Conservation (phyloP, 2,113 vertebrate species). For the Conger conger region DNA sequence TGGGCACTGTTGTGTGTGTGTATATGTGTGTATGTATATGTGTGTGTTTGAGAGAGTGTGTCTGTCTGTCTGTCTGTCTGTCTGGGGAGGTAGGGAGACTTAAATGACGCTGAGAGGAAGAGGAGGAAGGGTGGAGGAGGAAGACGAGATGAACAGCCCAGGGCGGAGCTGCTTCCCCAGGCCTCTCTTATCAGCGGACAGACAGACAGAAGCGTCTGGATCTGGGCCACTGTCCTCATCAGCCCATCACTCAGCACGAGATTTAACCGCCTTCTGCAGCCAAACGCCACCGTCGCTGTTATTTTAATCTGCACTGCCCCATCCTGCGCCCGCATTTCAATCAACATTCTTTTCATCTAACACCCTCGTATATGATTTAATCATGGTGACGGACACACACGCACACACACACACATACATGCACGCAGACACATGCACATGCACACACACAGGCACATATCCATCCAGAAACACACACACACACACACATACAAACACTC, state of each 20-base stretch:
- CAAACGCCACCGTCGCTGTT: neutral
- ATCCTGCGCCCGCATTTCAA: neutral
- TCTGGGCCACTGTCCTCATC: neutral
- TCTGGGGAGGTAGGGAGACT: constrained; percentile 1
- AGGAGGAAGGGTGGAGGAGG: neutral
- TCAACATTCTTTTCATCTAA: neutral
- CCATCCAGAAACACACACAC: neutral
- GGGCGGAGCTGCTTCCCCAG: neutral
- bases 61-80: constrained; percentile 5
- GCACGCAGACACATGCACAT: neutral
- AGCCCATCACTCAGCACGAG: neutral
- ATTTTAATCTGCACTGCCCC: neutral
- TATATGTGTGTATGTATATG: neutral
- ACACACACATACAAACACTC: neutral
- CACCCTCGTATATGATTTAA: neutral
- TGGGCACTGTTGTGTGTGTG: constrained; percentile 25
- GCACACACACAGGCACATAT: neutral
- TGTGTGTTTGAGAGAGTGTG: constrained; percentile 18
- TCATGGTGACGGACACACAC: neutral
- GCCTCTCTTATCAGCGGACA: neutral
- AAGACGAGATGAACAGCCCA: neutral
- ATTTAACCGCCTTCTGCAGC: neutral
- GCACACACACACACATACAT: neutral
- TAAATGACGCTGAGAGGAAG: neutral
- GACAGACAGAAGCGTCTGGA: neutral